Conservation (phyloP, 2,113 vertebrate genomes). For the Clupea harengus region DNA sequence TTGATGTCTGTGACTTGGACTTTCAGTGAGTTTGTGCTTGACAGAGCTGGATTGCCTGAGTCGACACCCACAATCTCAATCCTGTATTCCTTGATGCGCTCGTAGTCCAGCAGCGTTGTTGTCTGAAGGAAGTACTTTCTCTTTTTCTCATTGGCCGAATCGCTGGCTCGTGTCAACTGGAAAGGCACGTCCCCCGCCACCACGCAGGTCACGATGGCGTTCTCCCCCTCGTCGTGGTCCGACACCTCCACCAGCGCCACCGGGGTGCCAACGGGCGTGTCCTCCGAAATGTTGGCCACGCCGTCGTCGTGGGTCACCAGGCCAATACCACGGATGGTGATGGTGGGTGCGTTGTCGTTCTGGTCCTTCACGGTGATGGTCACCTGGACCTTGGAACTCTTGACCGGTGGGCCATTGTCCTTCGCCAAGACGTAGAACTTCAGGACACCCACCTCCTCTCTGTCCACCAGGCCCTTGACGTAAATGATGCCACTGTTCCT, state of each 20-base stretch:
- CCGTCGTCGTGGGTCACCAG: constrained; percentile 89
- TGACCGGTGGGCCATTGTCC: constrained; percentile 89
- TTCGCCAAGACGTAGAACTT: constrained; percentile 89
- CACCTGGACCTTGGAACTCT: constrained; percentile 84
- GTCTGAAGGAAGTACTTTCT: constrained; percentile 98
- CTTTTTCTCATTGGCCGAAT: constrained; percentile 88
- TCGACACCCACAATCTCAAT: constrained; percentile 96
- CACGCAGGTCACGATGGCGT: constrained; percentile 92
- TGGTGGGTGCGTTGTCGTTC: constrained; percentile 89
- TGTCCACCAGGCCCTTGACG: constrained; percentile 88
- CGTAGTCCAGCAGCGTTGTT: constrained; percentile 88
- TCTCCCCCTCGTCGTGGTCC: constrained; percentile 92
- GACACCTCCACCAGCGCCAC: constrained; percentile 96
- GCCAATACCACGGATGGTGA: constrained; percentile 93
- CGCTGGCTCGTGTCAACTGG: constrained; percentile 87
- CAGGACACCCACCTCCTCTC: constrained; percentile 85
- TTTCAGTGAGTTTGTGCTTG: constrained; percentile 93
- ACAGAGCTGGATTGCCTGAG: constrained; percentile 92
- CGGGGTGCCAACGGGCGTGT: constrained; percentile 88
- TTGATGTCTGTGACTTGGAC: constrained; percentile 95
- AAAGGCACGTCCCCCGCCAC: constrained; percentile 94
- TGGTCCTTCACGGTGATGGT: constrained; percentile 86
- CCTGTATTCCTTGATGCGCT: constrained; percentile 86
- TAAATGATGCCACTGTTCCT: constrained; percentile 87
- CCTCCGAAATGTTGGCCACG: constrained; percentile 94